A percentile compares a stretch with the other conserved stretches of the same genome.
phyloP scores from a whole-genome alignment of 2,797 vertebrate genomes.

The Gymnodraco acuticeps region DNA sequence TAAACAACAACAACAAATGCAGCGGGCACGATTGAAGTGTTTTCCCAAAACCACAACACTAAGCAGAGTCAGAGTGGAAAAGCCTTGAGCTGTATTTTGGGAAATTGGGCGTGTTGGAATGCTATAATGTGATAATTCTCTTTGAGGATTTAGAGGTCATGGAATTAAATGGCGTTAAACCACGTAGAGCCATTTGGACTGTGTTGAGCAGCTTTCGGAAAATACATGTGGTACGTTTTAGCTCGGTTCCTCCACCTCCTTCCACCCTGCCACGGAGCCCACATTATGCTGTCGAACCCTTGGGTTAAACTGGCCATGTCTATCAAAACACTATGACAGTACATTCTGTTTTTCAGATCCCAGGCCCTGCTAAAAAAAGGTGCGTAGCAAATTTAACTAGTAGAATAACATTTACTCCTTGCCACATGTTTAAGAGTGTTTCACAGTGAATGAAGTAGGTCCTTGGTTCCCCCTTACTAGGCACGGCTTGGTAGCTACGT shows the following conservation, averaged over 20 bases:
- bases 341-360: slow-evolving; percentile 73
- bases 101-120: slow-evolving; percentile 86
- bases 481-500: slow-evolving; percentile 75
- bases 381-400: slow-evolving; percentile 62
- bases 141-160: slow-evolving; percentile 82
- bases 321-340: slow-evolving; percentile 81
- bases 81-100: slow-evolving; percentile 82
- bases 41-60: slow-evolving; percentile 76
- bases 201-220: slow-evolving; percentile 74
- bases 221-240: slow-evolving; percentile 80
- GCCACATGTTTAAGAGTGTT: slow-evolving; percentile 70
- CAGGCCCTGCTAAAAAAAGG: slow-evolving; percentile 46
- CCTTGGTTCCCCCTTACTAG: slow-evolving; percentile 55
- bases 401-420: slow-evolving; percentile 73
- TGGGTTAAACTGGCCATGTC: slow-evolving; percentile 77
- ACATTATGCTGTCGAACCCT: slow-evolving; percentile 72
- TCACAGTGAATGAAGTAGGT: slow-evolving; percentile 75
- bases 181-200: slow-evolving; percentile 77
- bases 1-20: slow-evolving; percentile 69
- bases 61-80: slow-evolving; percentile 77
- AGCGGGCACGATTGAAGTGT: slow-evolving; percentile 62
- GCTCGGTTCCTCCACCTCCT: slow-evolving; percentile 56
- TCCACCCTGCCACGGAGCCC: slow-evolving; percentile 58
- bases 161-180: slow-evolving; percentile 84
- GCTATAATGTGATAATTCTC: slow-evolving; percentile 87